A percentile compares a stretch with the other conserved stretches of the same genome.
Evolutionary conservation across 2,888 invertebrate genomes (phyloP).

Genomic region (Spatulosminthurus flaviceps): DNA sequence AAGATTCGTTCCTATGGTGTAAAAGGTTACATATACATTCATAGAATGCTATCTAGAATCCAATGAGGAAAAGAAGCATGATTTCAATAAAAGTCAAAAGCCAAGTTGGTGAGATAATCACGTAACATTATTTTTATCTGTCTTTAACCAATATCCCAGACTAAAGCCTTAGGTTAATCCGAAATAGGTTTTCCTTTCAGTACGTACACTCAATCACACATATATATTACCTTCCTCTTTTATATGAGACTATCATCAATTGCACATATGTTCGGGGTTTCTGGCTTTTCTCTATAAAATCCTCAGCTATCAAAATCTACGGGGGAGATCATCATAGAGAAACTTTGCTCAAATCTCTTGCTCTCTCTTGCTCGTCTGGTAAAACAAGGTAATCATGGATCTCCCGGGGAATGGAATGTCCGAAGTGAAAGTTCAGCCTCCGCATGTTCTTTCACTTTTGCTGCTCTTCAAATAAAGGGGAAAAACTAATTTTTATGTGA

Average conservation of each 20-base stretch:
- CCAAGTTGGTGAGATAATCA: background rate
- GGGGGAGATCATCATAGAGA: background rate
- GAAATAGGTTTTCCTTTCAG: background rate
- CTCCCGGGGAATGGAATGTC: background rate
- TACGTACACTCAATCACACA: background rate
- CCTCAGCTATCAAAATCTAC: background rate
- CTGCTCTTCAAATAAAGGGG: too few species aligned
- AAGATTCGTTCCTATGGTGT: too few species aligned
- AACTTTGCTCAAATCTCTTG: background rate
- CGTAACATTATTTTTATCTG: conserved; percentile 11
- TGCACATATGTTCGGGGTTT: too few species aligned
- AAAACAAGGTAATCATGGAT: background rate
- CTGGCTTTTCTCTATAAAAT: background rate
- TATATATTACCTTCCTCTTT: too few species aligned
- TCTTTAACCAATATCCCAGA: background rate
- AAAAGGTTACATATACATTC: too few species aligned
- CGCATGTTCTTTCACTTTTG: too few species aligned
- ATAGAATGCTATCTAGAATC: too few species aligned
- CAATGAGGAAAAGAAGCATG: background rate
- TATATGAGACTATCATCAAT: background rate
- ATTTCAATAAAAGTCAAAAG: background rate
- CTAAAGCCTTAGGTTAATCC: background rate
- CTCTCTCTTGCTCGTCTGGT: too few species aligned
- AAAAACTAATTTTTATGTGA: too few species aligned
- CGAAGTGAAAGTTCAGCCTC: too few species aligned